These are phyloP conservation scores for Tinamus guttatus DNA, from an alignment of 2,113 vertebrate genomes.

Conservation along the genomic window DNA sequence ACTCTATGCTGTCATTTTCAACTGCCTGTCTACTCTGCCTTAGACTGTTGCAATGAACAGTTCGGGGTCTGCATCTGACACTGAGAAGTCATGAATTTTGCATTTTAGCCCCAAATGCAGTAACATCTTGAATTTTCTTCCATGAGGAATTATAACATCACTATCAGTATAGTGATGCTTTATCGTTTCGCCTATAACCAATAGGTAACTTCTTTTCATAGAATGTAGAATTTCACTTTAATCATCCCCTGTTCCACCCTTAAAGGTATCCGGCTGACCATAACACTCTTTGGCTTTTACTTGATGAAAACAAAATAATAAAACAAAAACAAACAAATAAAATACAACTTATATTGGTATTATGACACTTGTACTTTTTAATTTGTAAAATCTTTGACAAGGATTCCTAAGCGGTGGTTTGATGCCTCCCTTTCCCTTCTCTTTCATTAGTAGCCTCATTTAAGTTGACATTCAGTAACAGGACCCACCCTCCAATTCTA, in stretches of 20 bases:
- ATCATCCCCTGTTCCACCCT: neutral
- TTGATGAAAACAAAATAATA: neutral
- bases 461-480: neutral
- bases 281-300: neutral
- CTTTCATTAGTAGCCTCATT: neutral
- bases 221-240: neutral
- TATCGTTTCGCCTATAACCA: fast-evolving
- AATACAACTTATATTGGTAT: neutral
- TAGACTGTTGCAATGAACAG: neutral
- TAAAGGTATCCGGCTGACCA: neutral
- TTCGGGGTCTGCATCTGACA: neutral
- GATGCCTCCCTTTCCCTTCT: neutral
- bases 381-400: neutral
- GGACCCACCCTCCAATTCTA: neutral
- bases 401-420: neutral
- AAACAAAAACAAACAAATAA: neutral
- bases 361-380: neutral
- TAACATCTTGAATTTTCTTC: neutral
- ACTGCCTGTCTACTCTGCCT: fast-evolving
- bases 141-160: neutral
- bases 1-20: neutral
- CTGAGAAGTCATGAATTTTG: neutral
- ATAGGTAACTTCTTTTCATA: neutral
- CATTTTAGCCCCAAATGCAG: neutral
- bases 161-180: neutral